Conservation (phyloP, 2,113 vertebrate genomes). For the Lynx canadensis region DNA sequence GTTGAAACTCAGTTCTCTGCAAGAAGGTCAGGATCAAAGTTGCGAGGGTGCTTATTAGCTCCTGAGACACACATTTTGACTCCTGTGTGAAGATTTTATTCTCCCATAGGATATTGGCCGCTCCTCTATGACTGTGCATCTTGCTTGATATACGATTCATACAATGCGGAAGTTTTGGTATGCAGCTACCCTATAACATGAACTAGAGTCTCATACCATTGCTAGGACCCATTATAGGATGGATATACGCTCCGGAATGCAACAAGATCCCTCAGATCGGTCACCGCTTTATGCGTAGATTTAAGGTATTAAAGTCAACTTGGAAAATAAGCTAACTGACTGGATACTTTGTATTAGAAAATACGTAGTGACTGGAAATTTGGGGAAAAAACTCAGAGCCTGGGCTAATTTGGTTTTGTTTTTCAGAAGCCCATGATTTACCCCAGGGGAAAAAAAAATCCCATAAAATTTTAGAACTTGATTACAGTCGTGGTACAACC, state of each 20-base stretch:
- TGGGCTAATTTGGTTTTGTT: not conserved
- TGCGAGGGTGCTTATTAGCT: not conserved
- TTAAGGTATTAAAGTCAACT: slow-evolving; percentile 7
- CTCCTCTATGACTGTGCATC: not conserved
- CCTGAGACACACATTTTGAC: not conserved
- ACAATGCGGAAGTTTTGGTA: not conserved
- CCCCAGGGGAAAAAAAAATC: not conserved
- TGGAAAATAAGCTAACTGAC: slow-evolving; percentile 12
- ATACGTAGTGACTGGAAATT: not conserved
- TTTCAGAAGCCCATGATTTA: not conserved
- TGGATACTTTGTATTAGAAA: not conserved
- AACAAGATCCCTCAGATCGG: not conserved
- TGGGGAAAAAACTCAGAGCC: not conserved
- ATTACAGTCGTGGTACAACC: not conserved
- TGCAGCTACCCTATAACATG: not conserved
- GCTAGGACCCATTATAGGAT: not conserved
- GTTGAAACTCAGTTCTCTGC: not conserved
- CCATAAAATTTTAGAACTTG: not conserved
- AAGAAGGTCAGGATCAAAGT: slow-evolving; percentile 13
- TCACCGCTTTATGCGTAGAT: not conserved
- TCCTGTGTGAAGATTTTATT: not conserved
- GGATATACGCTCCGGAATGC: not conserved
- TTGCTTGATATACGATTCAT: not conserved
- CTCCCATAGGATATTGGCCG: not conserved
- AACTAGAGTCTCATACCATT: not conserved